A percentile compares a stretch with the other conserved stretches of the same genome.
phyloP scores from a whole-genome alignment of 2,113 vertebrate species.

The Peromyscus leucopus region DNA sequence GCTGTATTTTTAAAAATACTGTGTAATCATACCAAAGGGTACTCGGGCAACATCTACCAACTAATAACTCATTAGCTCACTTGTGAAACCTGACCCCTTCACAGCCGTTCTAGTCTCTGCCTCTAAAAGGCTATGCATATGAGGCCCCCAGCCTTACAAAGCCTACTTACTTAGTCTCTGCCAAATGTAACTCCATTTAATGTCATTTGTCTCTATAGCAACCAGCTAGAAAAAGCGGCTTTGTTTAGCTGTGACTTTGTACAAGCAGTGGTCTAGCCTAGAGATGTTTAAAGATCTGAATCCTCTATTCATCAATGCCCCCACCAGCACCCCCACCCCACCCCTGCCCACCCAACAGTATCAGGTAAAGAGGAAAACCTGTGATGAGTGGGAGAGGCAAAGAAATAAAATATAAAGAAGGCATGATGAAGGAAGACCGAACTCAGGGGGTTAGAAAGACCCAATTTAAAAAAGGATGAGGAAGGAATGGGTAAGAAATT shows the following conservation, averaged over 20 bases:
- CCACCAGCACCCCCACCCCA: neutral
- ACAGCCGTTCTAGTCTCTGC: neutral
- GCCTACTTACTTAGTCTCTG: constrained; percentile 52
- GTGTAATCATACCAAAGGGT: neutral
- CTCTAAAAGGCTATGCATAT: neutral
- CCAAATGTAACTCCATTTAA: constrained; percentile 58
- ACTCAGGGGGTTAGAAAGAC: neutral
- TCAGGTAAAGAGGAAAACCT: constrained; percentile 2
- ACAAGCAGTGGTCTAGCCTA: constrained; percentile 48
- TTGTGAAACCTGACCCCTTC: constrained; percentile 12
- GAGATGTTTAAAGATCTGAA: constrained; percentile 39
- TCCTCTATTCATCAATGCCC: neutral
- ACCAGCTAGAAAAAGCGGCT: constrained; percentile 64
- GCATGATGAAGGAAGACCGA: neutral
- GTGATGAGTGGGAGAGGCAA: neutral
- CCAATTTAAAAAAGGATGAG: constrained; percentile 25
- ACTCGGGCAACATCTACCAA: neutral
- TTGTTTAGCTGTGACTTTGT: constrained; percentile 62
- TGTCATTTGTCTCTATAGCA: constrained; percentile 76
- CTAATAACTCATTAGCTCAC: neutral
- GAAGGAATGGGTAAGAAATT: neutral
- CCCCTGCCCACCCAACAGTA: too few species aligned
- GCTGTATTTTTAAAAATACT: neutral
- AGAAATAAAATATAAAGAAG: constrained; percentile 30
- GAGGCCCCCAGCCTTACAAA: constrained; percentile 53